Evolutionary conservation across 2,113 vertebrate genomes (phyloP).

Genomic region (Larimichthys crocea): DNA sequence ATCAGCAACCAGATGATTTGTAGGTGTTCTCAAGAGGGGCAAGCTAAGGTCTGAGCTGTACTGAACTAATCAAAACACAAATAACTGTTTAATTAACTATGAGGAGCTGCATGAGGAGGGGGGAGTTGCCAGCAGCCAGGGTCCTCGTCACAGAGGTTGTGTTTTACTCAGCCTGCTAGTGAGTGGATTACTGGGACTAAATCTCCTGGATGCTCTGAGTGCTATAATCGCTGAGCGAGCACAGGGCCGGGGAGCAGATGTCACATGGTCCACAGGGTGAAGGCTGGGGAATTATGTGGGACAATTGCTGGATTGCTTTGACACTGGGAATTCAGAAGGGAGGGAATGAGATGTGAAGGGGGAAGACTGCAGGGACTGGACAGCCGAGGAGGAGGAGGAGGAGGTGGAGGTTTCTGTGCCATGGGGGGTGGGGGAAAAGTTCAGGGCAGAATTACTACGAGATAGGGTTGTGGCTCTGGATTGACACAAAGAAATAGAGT

Average conservation of each 20-base stretch:
- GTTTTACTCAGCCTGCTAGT: conserved; percentile 72
- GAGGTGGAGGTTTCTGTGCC: conserved; percentile 48
- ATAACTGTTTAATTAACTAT: conserved; percentile 35
- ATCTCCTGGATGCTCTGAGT: conserved; percentile 83
- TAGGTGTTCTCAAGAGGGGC: conserved; percentile 14
- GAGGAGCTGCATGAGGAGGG: conserved; percentile 27
- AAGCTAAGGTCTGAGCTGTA: conserved; percentile 11
- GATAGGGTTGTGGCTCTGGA: conserved; percentile 52
- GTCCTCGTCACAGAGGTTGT: conserved; percentile 58
- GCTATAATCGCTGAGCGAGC: conserved; percentile 83
- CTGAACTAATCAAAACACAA: conserved; percentile 49
- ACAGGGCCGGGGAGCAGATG: conserved; percentile 81
- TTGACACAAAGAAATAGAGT: conserved; percentile 52
- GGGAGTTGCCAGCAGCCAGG: conserved; percentile 6
- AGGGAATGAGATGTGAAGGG: conserved; percentile 13
- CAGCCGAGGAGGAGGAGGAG: conserved; percentile 3
- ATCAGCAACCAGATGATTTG: conserved; percentile 2
- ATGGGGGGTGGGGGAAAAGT: conserved; percentile 39
- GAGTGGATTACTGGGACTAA: conserved; percentile 85
- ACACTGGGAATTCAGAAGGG: conserved; percentile 54
- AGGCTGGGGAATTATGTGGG: conserved; percentile 82
- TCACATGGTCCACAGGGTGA: conserved; percentile 82
- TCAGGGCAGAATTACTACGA: conserved; percentile 55
- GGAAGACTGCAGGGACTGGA: background rate
- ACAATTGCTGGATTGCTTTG: conserved; percentile 77